Evolutionary conservation across 2,888 invertebrate genomes (phyloP).

Genomic region (Noctua comes): DNA sequence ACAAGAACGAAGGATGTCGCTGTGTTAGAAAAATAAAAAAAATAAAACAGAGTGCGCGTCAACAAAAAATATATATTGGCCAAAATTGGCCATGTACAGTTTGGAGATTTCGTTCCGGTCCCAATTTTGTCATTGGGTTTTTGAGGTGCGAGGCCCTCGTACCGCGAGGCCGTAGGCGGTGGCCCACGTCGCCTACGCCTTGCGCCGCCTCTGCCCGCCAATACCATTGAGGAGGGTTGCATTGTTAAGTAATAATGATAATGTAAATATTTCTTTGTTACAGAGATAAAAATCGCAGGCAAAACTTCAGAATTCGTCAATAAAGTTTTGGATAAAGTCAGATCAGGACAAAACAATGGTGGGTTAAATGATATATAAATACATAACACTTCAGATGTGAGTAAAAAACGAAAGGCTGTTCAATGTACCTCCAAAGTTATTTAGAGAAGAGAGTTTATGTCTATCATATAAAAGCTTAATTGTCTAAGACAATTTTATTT

Average conservation of each 20-base stretch:
- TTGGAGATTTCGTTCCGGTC: too few relatives aligned
- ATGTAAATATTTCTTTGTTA: conserved; percentile 71
- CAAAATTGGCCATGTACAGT: too few relatives aligned
- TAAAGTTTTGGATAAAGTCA: conserved; percentile 96
- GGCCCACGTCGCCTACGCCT: too few relatives aligned
- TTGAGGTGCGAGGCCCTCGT: too few relatives aligned
- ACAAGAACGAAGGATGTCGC: too few relatives aligned
- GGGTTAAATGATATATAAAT: conserved; percentile 93
- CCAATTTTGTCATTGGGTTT: too few relatives aligned
- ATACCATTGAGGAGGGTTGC: too few relatives aligned
- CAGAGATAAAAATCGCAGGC: conserved; percentile 97
- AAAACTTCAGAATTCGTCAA: conserved; percentile 98
- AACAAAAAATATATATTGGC: too few relatives aligned
- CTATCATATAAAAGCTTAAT: conserved; percentile 82
- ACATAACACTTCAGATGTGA: conserved; percentile 73
- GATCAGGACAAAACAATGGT: conserved; percentile 94
- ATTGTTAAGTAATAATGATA: neutral
- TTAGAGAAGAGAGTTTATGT: conserved; percentile 83
- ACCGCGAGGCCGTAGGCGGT: too few relatives aligned
- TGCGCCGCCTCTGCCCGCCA: too few relatives aligned
- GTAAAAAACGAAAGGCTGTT: conserved; percentile 89
- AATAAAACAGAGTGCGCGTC: too few relatives aligned
- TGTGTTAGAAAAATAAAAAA: too few relatives aligned
- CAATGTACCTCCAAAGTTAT: conserved; percentile 90
- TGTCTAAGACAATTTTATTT: conserved; percentile 89